phyloP scores from a whole-genome alignment of 2,113 vertebrate species.

The Phalacrocorax carbo region DNA sequence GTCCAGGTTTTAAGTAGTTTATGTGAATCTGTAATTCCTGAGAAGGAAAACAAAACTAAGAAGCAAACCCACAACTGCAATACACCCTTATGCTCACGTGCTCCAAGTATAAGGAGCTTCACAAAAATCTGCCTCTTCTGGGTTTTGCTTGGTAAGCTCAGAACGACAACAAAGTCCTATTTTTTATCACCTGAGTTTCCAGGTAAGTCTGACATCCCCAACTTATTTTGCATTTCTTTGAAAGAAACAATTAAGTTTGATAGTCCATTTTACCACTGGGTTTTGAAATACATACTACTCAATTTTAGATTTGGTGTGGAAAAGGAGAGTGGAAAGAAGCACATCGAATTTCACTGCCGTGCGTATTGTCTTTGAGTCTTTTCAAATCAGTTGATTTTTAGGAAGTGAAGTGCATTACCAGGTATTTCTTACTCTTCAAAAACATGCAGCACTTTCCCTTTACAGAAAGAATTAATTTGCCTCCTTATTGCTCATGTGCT shows the following conservation, averaged over 20 bases:
- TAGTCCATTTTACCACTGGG: not conserved
- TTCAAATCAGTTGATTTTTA: not conserved
- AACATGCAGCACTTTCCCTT: not conserved
- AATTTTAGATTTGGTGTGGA: not conserved
- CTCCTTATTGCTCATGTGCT: not conserved
- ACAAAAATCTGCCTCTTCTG: not conserved
- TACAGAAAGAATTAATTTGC: not conserved
- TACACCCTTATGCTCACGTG: fast-evolving
- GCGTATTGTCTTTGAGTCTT: fast-evolving
- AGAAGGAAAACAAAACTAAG: not conserved
- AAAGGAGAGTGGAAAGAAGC: not conserved
- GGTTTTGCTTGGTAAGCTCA: fast-evolving
- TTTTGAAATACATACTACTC: not conserved
- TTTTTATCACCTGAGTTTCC: not conserved
- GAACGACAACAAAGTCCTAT: not conserved
- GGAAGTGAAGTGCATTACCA: not conserved
- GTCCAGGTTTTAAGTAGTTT: not conserved
- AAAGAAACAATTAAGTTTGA: not conserved
- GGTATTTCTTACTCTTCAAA: not conserved
- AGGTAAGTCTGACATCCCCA: not conserved
- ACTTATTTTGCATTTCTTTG: not conserved
- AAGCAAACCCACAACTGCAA: not conserved
- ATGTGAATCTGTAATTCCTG: not conserved
- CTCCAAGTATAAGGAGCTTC: not conserved
- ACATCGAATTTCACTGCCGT: fast-evolving